Evolutionary conservation across 2,797 vertebrate species (phyloP).

Genomic region (Argya squamiceps): DNA sequence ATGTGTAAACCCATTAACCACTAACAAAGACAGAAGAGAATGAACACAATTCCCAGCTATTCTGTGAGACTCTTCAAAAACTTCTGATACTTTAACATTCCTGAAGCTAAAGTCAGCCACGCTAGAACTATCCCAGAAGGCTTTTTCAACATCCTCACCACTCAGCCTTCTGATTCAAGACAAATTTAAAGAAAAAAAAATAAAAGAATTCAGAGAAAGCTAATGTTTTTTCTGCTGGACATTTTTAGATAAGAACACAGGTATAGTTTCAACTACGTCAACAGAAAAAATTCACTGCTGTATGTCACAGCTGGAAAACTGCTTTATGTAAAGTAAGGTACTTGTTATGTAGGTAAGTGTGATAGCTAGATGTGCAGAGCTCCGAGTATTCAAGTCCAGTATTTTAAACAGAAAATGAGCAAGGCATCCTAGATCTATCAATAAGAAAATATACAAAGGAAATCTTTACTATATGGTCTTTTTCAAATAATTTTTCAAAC

Average conservation of each 20-base stretch:
- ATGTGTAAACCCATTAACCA: background rate
- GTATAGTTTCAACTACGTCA: background rate
- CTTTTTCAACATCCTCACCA: background rate
- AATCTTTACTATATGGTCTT: background rate
- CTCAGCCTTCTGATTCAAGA: background rate
- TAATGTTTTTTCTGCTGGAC: background rate
- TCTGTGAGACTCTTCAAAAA: background rate
- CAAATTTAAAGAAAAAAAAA: background rate
- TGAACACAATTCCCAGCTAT: background rate
- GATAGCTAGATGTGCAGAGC: background rate
- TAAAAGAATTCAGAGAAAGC: background rate
- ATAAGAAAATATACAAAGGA: background rate
- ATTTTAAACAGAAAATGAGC: background rate
- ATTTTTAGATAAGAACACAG: background rate
- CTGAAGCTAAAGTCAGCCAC: background rate
- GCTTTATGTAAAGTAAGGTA: background rate
- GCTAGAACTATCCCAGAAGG: background rate
- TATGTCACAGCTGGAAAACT: background rate
- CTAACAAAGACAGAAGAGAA: background rate
- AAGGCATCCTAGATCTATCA: background rate
- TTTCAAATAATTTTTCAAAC: background rate
- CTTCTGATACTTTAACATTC: background rate
- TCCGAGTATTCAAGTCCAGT: background rate
- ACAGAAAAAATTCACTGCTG: background rate
- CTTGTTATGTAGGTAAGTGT: rapidly evolving